A percentile compares a stretch with the other conserved stretches of the same genome.
Conservation (phyloP, 2,113 vertebrate species). For the Phyllostomus hastatus region DNA sequence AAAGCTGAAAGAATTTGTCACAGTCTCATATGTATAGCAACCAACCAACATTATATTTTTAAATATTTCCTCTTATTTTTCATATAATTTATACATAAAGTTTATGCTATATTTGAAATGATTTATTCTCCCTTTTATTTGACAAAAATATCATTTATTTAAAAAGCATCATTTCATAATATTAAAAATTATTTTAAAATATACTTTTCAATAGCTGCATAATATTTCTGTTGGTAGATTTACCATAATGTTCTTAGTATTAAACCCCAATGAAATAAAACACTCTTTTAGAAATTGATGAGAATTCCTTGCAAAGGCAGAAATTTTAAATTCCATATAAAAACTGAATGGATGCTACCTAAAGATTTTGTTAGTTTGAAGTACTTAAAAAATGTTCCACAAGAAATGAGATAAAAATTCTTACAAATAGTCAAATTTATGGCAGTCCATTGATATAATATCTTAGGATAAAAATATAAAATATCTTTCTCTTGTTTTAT, state of each 20-base stretch:
- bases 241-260: neutral
- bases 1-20: neutral
- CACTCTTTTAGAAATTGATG: neutral
- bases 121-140: neutral
- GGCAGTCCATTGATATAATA: neutral
- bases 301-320: neutral
- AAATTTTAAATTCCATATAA: neutral
- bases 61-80: neutral
- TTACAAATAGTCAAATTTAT: neutral
- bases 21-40: neutral
- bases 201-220: neutral
- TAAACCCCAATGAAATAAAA: neutral
- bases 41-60: neutral
- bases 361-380: neutral
- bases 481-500: neutral
- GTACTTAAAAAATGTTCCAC: neutral
- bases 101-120: neutral
- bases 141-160: neutral
- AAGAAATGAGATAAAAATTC: neutral
- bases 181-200: slow-evolving; percentile 7
- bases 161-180: neutral
- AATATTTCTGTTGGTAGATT: neutral
- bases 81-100: neutral
- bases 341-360: neutral
- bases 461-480: neutral